phyloP scores from a whole-genome alignment of 2,113 vertebrate genomes.

The Ranitomeya variabilis region DNA sequence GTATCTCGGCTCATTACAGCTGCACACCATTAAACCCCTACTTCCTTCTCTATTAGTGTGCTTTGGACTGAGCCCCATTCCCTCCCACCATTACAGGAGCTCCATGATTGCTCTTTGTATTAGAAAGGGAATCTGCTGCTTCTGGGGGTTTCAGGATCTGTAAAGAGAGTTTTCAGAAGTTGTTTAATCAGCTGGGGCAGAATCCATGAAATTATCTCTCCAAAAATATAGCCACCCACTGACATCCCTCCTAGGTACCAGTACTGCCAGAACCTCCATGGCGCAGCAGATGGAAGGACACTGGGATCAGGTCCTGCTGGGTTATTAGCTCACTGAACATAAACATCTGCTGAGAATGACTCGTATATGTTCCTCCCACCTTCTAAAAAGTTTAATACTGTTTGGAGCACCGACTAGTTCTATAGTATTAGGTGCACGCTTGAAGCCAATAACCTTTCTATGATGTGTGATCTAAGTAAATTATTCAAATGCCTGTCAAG shows the following conservation, averaged over 20 bases:
- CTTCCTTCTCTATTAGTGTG: conserved; percentile 58
- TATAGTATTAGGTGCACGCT: not conserved
- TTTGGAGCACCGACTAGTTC: not conserved
- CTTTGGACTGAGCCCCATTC: conserved; percentile 50
- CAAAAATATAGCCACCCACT: conserved; percentile 44
- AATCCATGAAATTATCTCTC: conserved; percentile 31
- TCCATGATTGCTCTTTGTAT: conserved; percentile 53
- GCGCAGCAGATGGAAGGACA: conserved; percentile 50
- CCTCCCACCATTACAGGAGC: conserved; percentile 50
- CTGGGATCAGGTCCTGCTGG: conserved; percentile 40
- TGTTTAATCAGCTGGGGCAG: conserved; percentile 64
- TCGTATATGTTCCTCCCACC: conserved; percentile 22
- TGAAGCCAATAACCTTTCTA: conserved; percentile 26
- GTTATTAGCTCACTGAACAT: conserved; percentile 50
- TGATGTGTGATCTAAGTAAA: conserved; percentile 23
- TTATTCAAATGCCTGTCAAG: not conserved
- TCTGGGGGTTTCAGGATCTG: conserved; percentile 18
- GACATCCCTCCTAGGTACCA: conserved; percentile 29
- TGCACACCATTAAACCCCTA: conserved; percentile 57
- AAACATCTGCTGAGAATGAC: conserved; percentile 53
- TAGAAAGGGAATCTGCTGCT: conserved; percentile 26
- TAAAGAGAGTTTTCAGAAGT: conserved; percentile 19
- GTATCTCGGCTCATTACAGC: conserved; percentile 54
- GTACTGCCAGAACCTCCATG: conserved; percentile 49
- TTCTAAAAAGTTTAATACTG: conserved; percentile 27